Evolutionary conservation across 1,140 invertebrate genomes (phyloP), one percentile per base, ranked within the genome.

Genomic region (Nephila pilipes): DNA sequence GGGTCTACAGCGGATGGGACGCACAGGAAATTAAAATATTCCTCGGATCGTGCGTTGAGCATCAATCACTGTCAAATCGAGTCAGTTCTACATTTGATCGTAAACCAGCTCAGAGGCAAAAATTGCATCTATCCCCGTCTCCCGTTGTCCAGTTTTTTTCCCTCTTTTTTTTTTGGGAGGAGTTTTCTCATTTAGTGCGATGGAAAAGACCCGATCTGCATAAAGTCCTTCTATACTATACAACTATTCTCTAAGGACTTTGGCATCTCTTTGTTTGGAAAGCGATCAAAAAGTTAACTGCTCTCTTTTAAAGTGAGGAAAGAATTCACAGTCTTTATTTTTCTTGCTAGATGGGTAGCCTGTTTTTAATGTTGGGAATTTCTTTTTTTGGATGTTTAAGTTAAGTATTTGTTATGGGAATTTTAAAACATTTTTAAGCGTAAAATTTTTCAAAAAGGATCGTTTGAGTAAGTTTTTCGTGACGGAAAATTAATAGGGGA

Each of bases 11-110:
- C 65, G 65, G 65, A 75, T 75, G 65, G 65, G 65, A 75, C 81
- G 58, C 63, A 87, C 83, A 93, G 91, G 91, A 93, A 93, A 93
- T 93, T 93, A 93, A 93, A 93, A 93, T 93, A 93, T 93, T 93
- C 91, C 36, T 46, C 29, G 79, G 91, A 93, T 75, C 91, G 90
- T 75, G 90, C 90, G 46, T 36, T 69, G 81, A 20, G 85, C 83
- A 93, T 93, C 91, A 75, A 93, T 93, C 91, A 93, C 83, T 93
- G 91, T 93, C 91, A 93, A n/a, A 80, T 57, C 60, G 83, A 93
- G 91, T 93, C 60, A 93, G 65, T 29, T 58, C 63, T 54, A 46
- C 32, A 87, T 93, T 93, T 87, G 91, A 80, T 93, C 91, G 83
- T 60, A 22, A 90, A 69, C 80, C n/a, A 85, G 80, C 81, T 85